Base-by-base conservation (phyloP, 2,113 vertebrate genomes). In the Alexandromys fortis region DNA sequence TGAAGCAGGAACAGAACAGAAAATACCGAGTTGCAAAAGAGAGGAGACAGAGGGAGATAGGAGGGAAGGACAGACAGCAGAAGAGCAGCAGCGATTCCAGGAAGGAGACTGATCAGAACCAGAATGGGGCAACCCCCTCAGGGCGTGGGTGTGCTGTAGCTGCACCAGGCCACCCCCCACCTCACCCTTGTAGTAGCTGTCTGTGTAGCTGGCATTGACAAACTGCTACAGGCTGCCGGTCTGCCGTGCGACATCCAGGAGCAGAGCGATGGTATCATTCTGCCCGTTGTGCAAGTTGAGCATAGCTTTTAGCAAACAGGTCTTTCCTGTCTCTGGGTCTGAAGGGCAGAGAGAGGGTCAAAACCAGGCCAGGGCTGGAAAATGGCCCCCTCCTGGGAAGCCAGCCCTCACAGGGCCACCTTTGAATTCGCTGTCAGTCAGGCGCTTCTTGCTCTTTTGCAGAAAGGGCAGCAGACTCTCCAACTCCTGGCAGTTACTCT, bases 321-420 rank as follows among this genome's bases (percentile, higher is more conserved):
- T 99, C 98, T 99, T 99, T 73, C 99, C 99, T 0, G 99, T 98
- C 91, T 99, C 99, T 19, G 98, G 98, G 98, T 99, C 99, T 99
- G 78, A 28, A 96, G 95, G 76, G 96, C 72, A 97, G 76, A 97
- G 42, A 1, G 26, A 45, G 35, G 38, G 91, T 96, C 90, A 96
- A 89, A 47, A 75, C 16, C 33, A 7, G 14, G n/a, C n/a, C 5
- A 38, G 0, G 49, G 13, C 3, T 47, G 30, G 30, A 5, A 76
- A 38, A 45, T 21, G 14, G 3, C n/a, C 14, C 11, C 30, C 6
- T 91, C 83, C 10, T 0, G 22, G 7, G 42, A 30, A 24, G 33
- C 24, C 3, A 11, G 1, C 11, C 4, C 2, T 14, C 45, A 1
- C 3, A 1, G 85, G 55, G 9, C 45, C 97, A 99, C 99, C 99